Percentiles rank a stretch among this genome's conserved stretches.
These are phyloP conservation scores for Coendou prehensilis DNA, from an alignment of 2,797 vertebrate genomes.

Conservation along the genomic window DNA sequence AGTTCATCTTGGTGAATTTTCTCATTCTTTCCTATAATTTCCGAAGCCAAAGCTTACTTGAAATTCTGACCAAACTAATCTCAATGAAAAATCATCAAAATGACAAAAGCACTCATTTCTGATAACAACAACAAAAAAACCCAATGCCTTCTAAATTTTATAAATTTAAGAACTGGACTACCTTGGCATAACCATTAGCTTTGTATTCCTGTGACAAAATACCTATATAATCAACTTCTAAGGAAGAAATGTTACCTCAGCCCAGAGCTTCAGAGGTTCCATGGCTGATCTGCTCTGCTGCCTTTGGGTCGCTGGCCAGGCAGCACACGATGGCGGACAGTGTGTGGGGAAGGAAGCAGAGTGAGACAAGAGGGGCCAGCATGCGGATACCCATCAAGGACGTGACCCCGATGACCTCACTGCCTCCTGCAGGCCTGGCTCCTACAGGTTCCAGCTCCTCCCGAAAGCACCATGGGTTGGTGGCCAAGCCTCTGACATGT, in stretches of 20 bases:
- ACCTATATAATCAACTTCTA: not conserved
- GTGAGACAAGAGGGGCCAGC: not conserved
- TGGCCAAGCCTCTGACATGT: not conserved
- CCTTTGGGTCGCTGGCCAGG: not conserved
- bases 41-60: not conserved
- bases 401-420: not conserved
- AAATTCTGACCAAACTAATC: not conserved
- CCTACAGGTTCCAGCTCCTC: not conserved
- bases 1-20: not conserved
- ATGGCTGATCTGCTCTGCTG: not conserved
- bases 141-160: not conserved
- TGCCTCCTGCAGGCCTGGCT: too few relatives aligned
- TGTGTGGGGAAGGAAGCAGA: not conserved
- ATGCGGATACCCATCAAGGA: not conserved
- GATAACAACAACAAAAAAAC: slow-evolving; percentile 5
- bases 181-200: not conserved
- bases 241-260: not conserved
- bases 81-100: slow-evolving; percentile 4
- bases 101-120: not conserved
- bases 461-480: not conserved
- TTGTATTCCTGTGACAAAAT: not conserved
- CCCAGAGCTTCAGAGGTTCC: not conserved
- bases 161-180: not conserved
- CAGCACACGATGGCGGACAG: not conserved
- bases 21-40: not conserved